Percentiles rank a stretch among this genome's conserved stretches.
These are phyloP conservation scores for Chelidonichthys spinosus DNA, from an alignment of 2,797 vertebrate genomes.

Conservation along the genomic window DNA sequence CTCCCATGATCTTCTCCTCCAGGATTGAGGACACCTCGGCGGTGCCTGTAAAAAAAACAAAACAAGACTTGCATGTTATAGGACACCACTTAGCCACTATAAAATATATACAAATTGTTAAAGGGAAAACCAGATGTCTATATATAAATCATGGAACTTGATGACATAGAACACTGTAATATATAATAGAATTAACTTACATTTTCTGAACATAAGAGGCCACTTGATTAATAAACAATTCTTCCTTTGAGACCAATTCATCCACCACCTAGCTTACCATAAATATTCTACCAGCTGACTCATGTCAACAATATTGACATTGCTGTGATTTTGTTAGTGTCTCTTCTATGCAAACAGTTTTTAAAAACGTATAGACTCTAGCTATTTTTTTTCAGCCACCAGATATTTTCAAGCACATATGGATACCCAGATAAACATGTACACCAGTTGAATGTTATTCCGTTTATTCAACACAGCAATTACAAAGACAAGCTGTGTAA, in stretches of 20 bases:
- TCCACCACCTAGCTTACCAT: background rate
- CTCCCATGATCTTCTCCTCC: slow-evolving; percentile 94
- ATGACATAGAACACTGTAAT: background rate
- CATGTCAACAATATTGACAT: background rate
- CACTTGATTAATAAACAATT: background rate
- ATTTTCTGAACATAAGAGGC: background rate
- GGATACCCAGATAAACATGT: background rate
- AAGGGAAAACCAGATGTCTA: too few species aligned
- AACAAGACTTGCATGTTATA: background rate
- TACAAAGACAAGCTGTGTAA: background rate
- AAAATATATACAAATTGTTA: slow-evolving; percentile 9
- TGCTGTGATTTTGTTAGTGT: background rate
- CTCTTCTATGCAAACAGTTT: background rate
- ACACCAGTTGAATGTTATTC: background rate
- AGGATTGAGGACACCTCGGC: slow-evolving; percentile 94
- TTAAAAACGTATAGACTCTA: too few species aligned
- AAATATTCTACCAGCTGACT: background rate
- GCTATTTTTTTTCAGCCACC: too few species aligned
- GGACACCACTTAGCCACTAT: slow-evolving; percentile 26
- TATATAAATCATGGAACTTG: too few species aligned
- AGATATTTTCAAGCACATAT: background rate
- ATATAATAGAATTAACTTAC: background rate
- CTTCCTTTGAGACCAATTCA: background rate
- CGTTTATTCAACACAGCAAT: background rate
- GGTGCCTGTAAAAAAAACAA: slow-evolving; percentile 54